phyloP scores from a whole-genome alignment of 1,140 invertebrate species.

The Galleria mellonella region DNA sequence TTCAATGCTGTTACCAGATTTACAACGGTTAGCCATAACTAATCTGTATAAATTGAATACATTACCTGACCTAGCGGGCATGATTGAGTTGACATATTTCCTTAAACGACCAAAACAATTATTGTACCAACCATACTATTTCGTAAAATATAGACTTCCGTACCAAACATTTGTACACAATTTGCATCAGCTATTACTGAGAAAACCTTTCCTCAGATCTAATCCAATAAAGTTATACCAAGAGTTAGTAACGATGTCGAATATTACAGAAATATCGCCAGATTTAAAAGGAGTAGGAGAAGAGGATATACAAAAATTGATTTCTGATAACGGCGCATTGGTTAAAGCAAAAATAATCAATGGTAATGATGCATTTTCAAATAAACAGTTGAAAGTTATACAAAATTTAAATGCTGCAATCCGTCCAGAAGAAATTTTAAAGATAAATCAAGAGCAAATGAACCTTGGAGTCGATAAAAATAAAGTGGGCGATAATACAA shows the following conservation, averaged over 20 bases:
- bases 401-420: slow-evolving; percentile 24
- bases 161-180: slow-evolving; percentile 31
- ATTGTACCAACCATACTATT: slow-evolving; percentile 23
- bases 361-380: slow-evolving; percentile 8
- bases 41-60: slow-evolving; percentile 15
- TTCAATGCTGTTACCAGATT: not conserved
- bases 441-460: too few relatives aligned
- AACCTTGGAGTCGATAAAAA: too few relatives aligned
- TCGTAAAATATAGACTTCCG: slow-evolving; percentile 49
- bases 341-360: slow-evolving; percentile 31
- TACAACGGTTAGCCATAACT: slow-evolving; percentile 10
- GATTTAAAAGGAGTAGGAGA: slow-evolving; percentile 24
- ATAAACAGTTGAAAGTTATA: slow-evolving; percentile 23
- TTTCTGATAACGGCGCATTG: slow-evolving; percentile 25
- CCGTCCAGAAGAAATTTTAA: slow-evolving; percentile 12
- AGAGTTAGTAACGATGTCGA: slow-evolving; percentile 25
- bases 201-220: slow-evolving; percentile 21
- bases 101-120: slow-evolving; percentile 15
- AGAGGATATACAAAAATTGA: slow-evolving; percentile 29
- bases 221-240: slow-evolving; percentile 24
- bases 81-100: slow-evolving; percentile 12
- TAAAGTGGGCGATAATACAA: too few relatives aligned
- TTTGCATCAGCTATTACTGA: slow-evolving; percentile 19
- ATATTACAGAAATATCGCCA: slow-evolving; percentile 23
- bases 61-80: not conserved